Evolutionary conservation across 1,140 invertebrate genomes (phyloP).

Genomic region (Ceratosolen solmsi): DNA sequence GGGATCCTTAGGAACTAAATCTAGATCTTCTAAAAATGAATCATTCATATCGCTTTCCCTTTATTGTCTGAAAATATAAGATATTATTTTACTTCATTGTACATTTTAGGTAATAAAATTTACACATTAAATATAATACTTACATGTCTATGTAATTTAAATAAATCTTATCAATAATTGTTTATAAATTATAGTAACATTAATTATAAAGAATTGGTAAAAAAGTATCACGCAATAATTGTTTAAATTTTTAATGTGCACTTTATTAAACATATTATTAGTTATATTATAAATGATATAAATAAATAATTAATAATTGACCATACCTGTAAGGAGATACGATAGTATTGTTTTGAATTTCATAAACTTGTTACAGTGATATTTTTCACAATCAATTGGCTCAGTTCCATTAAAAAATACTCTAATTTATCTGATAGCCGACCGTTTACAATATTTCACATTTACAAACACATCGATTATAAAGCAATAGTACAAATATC

Average conservation of each 20-base stretch:
- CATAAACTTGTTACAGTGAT: background rate
- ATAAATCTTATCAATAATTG: too few relatives aligned
- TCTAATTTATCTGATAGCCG: too few relatives aligned
- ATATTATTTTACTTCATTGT: background rate
- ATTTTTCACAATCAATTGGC: background rate
- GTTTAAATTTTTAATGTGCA: too few relatives aligned
- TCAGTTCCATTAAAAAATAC: conserved; percentile 21
- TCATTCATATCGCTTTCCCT: conserved; percentile 62
- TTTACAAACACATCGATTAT: conserved; percentile 1
- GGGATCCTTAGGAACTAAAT: conserved; percentile 54
- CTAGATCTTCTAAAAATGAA: conserved; percentile 67
- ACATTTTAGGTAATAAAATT: background rate
- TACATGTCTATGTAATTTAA: too few relatives aligned
- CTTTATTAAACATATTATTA: too few relatives aligned
- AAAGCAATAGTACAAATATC: background rate
- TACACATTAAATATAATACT: too few relatives aligned
- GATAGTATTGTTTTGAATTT: background rate
- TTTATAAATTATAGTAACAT: too few relatives aligned
- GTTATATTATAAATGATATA: too few relatives aligned
- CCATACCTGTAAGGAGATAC: background rate
- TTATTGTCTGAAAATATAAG: background rate
- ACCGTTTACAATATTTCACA: background rate
- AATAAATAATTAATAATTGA: background rate
- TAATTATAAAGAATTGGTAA: too few relatives aligned
- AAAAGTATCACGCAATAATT: too few relatives aligned